Conservation (phyloP, 2,888 invertebrate genomes). For the Fabriciana adippe region DNA sequence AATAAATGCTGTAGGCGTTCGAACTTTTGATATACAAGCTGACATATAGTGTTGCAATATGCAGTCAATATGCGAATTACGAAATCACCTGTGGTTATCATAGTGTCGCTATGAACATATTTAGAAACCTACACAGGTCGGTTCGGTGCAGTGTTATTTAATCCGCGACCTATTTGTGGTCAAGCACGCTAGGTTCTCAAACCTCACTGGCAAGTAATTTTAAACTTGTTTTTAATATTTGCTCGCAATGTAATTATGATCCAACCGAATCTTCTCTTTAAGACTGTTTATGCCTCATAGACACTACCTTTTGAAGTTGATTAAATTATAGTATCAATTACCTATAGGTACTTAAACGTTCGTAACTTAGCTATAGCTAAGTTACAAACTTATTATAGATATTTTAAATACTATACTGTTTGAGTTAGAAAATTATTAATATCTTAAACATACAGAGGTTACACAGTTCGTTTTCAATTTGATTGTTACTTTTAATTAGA, state of each 20-base stretch:
- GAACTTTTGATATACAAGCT: constrained; percentile 20
- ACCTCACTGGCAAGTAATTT: constrained; percentile 46
- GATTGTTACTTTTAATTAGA: too few species aligned
- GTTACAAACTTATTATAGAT: too few species aligned
- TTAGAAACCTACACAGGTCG: constrained; percentile 73
- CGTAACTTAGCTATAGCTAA: too few species aligned
- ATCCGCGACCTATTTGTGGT: constrained; percentile 80
- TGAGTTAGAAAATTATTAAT: too few species aligned
- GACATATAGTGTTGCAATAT: constrained; percentile 35
- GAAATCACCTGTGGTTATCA: constrained; percentile 70
- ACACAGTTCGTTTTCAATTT: too few species aligned
- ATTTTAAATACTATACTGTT: too few species aligned
- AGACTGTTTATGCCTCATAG: too few species aligned
- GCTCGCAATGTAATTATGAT: constrained; percentile 33
- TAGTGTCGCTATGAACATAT: constrained; percentile 72
- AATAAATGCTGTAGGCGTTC: constrained; percentile 4
- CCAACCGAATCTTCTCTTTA: background rate
- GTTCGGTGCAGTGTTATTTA: constrained; percentile 69
- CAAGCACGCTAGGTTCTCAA: constrained; percentile 55
- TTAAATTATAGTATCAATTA: too few species aligned
- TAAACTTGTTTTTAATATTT: constrained; percentile 49
- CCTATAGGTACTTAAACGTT: too few species aligned
- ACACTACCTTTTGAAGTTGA: background rate
- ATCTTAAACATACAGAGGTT: too few species aligned
- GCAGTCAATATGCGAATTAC: constrained; percentile 51